Percentiles rank a stretch among this genome's conserved stretches.
phyloP scores from a whole-genome alignment of 2,888 invertebrate species.

The Sphaerophoria taeniata region DNA sequence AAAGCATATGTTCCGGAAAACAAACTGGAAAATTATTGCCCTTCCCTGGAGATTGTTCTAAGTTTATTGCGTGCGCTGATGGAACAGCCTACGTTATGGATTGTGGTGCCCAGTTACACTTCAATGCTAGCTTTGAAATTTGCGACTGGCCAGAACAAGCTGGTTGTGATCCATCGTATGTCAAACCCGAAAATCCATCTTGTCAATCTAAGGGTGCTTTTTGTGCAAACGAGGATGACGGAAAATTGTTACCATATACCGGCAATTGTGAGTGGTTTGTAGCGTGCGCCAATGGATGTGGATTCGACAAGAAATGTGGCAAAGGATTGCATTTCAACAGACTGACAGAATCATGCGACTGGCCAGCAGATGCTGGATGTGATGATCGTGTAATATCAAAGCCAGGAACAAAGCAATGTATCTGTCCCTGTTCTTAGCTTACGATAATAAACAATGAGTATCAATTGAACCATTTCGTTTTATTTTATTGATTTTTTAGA shows the following conservation, averaged over 20 bases:
- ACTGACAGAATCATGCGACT: constrained; percentile 73
- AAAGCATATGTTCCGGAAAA: constrained; percentile 9
- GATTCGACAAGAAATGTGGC: constrained; percentile 48
- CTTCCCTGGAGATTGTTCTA: neutral
- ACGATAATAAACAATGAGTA: neutral
- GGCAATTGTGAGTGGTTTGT: constrained; percentile 40
- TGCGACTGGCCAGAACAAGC: constrained; percentile 75
- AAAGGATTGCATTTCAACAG: constrained; percentile 75
- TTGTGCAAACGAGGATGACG: neutral
- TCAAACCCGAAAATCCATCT: neutral
- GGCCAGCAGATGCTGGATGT: constrained; percentile 75
- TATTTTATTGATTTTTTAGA: neutral
- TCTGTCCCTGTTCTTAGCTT: neutral
- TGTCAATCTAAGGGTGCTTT: constrained; percentile 8
- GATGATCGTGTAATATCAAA: neutral
- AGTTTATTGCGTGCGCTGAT: constrained; percentile 15
- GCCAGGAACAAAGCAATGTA: no score
- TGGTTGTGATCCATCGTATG: constrained; percentile 71
- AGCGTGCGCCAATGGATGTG: constrained; percentile 15
- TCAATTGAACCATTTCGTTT: neutral
- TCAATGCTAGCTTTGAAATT: neutral
- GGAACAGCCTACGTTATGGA: constrained; percentile 13
- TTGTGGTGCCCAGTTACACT: constrained; percentile 14
- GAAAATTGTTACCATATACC: constrained; percentile 36
- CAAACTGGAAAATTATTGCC: constrained; percentile 6